A percentile compares a stretch with the other conserved stretches of the same genome.
phyloP scores from a whole-genome alignment of 2,888 invertebrate genomes.

The Apamea crenata region DNA sequence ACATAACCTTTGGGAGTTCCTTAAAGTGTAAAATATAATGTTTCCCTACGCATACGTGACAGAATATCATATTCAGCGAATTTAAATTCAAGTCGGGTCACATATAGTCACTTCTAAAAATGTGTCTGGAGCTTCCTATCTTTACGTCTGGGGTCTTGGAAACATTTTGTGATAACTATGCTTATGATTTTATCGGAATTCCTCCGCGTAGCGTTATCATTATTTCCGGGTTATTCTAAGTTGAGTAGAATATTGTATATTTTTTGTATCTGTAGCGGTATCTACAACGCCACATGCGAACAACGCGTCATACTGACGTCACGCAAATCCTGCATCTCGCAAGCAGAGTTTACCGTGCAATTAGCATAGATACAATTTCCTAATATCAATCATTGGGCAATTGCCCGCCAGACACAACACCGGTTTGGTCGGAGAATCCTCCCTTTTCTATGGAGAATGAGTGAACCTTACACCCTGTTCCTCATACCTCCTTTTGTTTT shows the following conservation, averaged over 20 bases:
- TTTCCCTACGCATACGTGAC: conserved; percentile 17
- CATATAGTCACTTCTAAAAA: conserved; percentile 42
- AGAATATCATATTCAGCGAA: conserved; percentile 41
- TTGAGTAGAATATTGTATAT: background rate
- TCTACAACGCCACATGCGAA: too few relatives aligned
- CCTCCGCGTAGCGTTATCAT: conserved; percentile 20
- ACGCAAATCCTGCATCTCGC: too few relatives aligned
- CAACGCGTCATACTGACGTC: too few relatives aligned
- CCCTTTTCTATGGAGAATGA: too few relatives aligned
- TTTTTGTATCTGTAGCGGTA: background rate
- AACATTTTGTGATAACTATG: conserved; percentile 21
- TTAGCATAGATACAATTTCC: too few relatives aligned
- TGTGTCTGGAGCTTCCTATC: conserved; percentile 35
- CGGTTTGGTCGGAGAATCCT: too few relatives aligned
- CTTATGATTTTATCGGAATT: conserved; percentile 33
- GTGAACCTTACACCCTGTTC: too few relatives aligned
- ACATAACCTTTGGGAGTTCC: conserved; percentile 5
- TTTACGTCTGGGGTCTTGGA: conserved; percentile 11
- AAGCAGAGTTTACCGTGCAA: too few relatives aligned
- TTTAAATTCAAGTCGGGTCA: conserved; percentile 45
- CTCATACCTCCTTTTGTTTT: too few relatives aligned
- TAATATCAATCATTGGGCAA: too few relatives aligned
- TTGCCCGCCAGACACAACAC: too few relatives aligned
- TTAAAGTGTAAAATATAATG: conserved; percentile 34
- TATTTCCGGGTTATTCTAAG: conserved; percentile 17